These are phyloP conservation scores for Casuarius casuarius DNA, from an alignment of 2,113 vertebrate genomes.

Conservation along the genomic window DNA sequence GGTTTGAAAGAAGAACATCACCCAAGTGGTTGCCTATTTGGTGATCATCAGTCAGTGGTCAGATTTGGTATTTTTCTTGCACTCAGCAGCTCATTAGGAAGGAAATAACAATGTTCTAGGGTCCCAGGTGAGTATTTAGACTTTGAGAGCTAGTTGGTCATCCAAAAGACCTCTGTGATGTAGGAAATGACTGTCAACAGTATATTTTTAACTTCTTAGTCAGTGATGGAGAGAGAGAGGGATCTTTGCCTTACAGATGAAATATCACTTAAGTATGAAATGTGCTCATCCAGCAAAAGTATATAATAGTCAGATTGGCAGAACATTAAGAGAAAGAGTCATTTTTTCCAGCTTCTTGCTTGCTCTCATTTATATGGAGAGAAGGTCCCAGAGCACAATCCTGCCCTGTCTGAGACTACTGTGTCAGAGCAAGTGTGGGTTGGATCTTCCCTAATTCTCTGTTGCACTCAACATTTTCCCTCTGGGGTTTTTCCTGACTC, in stretches of 20 bases:
- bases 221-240: background rate
- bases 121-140: background rate
- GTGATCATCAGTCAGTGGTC: background rate
- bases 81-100: background rate
- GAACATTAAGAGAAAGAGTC: background rate
- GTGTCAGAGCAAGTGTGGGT: background rate
- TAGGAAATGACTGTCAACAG: background rate
- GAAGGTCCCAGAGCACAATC: background rate
- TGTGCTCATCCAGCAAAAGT: background rate
- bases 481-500: background rate
- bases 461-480: background rate
- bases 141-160: background rate
- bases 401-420: background rate
- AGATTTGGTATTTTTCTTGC: background rate
- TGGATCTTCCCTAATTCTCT: background rate
- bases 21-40: background rate
- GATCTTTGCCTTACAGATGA: background rate
- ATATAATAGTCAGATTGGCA: background rate
- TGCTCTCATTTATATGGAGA: background rate
- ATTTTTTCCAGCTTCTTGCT: background rate
- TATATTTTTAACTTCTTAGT: constrained; percentile 8
- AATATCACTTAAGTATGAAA: background rate
- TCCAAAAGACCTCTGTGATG: background rate
- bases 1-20: background rate
- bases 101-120: background rate